Evolutionary conservation across 64 coral and sea anemone genomes (phyloP).

Genomic region (Trachythela sp.): DNA sequence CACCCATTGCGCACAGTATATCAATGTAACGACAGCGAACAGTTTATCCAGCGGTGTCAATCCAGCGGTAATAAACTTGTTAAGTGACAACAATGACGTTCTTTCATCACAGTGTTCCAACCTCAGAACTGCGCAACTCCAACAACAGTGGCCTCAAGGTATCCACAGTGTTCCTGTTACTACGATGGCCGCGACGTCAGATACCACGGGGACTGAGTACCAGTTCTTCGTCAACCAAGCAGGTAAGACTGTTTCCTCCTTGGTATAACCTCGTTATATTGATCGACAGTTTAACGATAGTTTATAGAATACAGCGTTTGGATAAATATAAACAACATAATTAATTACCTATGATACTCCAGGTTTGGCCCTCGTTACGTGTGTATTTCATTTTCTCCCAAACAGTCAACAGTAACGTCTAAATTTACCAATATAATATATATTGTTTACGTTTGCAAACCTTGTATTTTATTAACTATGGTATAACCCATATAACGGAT

Average conservation of each 20-base stretch:
- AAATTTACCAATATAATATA: too few species aligned
- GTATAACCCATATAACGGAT: too few species aligned
- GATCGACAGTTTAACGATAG: too few species aligned
- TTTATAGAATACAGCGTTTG: too few species aligned
- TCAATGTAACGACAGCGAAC: neutral
- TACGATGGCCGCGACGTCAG: neutral
- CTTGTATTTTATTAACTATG: neutral
- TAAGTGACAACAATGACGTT: neutral
- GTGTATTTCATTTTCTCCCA: too few species aligned
- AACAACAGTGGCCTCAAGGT: neutral
- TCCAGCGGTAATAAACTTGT: neutral
- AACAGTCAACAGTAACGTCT: too few species aligned
- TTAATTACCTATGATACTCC: too few species aligned
- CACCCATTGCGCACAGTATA: neutral
- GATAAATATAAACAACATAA: too few species aligned
- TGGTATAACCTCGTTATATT: too few species aligned
- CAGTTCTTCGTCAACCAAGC: slow-evolving; percentile 11
- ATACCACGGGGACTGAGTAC: neutral
- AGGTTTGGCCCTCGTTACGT: too few species aligned
- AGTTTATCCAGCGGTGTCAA: neutral
- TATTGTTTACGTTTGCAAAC: too few species aligned
- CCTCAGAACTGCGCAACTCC: neutral
- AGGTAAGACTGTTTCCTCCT: too few species aligned
- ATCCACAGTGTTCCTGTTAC: neutral
- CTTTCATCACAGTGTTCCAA: neutral